Evolutionary conservation across 1,140 invertebrate species (phyloP).

Genomic region (Trichogramma pretiosum): DNA sequence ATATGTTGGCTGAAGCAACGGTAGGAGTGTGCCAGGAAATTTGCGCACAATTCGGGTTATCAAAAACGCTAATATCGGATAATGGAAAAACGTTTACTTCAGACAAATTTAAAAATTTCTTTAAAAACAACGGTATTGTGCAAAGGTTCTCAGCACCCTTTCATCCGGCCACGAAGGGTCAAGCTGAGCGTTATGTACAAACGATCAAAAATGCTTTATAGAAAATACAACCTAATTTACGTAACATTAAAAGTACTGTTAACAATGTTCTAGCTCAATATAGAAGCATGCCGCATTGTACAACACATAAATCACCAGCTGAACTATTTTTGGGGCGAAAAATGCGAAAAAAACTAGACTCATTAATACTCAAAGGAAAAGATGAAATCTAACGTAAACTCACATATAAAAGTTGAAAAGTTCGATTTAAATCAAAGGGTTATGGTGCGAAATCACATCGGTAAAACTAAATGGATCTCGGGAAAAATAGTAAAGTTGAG

Average conservation of each 20-base stretch:
- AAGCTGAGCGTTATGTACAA: constrained; percentile 6
- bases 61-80: neutral
- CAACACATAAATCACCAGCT: constrained; percentile 11
- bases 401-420: neutral
- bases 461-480: constrained; percentile 7
- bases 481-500: constrained; percentile 3
- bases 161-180: constrained; percentile 5
- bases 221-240: constrained; percentile 3
- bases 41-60: neutral
- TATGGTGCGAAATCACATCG: neutral
- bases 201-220: constrained; percentile 24
- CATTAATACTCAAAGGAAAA: constrained; percentile 4
- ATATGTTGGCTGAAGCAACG: constrained; percentile 1
- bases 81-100: constrained; percentile 1
- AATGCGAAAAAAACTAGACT: constrained; percentile 7
- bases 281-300: constrained; percentile 15
- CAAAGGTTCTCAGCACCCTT: constrained; percentile 11
- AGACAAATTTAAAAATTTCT: neutral
- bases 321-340: constrained; percentile 13
- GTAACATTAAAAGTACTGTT: constrained; percentile 2
- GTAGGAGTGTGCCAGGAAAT: neutral
- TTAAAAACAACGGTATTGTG: neutral
- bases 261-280: constrained; percentile 19
- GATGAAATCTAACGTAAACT: neutral
- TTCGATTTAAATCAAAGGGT: neutral